phyloP scores from a whole-genome alignment of 2,797 vertebrate genomes.

The Protonibea diacanthus region DNA sequence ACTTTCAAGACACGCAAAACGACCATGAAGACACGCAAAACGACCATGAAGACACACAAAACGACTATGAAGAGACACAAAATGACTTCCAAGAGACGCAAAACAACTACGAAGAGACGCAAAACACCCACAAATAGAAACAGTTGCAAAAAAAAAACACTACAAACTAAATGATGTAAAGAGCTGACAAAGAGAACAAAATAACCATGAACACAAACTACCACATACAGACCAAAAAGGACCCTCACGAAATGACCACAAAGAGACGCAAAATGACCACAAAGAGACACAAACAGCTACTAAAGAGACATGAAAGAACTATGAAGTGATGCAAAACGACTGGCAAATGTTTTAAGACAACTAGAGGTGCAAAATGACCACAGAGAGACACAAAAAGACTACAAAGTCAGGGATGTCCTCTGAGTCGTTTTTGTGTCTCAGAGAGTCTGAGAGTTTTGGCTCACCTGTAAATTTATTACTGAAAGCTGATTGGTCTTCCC shows the following conservation, averaged over 20 bases:
- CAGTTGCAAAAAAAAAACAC: no score
- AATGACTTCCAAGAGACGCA: not conserved
- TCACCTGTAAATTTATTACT: no score
- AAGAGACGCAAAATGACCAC: not conserved
- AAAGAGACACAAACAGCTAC: not conserved
- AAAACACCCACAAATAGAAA: no score
- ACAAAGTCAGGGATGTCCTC: not conserved
- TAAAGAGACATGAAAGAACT: not conserved
- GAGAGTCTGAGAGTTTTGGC: not conserved
- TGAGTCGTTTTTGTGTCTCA: not conserved
- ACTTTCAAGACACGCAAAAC: not conserved
- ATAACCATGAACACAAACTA: no score
- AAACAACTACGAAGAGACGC: fast-evolving
- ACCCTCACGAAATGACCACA: no score
- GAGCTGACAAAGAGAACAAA: not conserved
- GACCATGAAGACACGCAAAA: fast-evolving
- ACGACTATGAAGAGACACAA: fast-evolving
- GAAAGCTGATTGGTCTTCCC: no score
- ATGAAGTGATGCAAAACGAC: not conserved
- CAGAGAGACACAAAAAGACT: fast-evolving
- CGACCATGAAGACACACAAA: not conserved
- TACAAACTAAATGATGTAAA: not conserved
- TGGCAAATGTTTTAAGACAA: not conserved
- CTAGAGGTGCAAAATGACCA: not conserved
- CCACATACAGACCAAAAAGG: no score